phyloP scores from a whole-genome alignment of 2,888 invertebrate species.

The Thereva nobilitata region DNA sequence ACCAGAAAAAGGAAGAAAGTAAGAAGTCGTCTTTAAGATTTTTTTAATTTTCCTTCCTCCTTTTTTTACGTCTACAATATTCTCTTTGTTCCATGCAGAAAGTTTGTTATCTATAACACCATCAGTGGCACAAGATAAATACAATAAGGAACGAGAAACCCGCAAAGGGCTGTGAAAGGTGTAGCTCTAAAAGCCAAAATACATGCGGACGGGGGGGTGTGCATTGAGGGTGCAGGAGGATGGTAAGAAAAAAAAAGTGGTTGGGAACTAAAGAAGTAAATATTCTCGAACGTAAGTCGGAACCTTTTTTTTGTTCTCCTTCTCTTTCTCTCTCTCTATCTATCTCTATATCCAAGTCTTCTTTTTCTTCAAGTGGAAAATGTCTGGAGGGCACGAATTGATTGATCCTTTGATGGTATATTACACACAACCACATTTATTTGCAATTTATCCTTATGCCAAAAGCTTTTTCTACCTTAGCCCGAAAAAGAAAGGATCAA shows the following conservation, averaged over 20 bases:
- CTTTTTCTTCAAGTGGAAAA: constrained; percentile 14
- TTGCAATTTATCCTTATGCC: background rate
- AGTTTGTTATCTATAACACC: constrained; percentile 23
- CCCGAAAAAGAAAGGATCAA: too few species aligned
- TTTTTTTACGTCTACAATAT: background rate
- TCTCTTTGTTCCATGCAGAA: constrained; percentile 2
- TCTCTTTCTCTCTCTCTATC: too few species aligned
- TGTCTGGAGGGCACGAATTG: constrained; percentile 15
- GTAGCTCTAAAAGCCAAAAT: too few species aligned
- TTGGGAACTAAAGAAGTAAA: too few species aligned
- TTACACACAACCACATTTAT: background rate
- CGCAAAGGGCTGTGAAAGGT: too few species aligned
- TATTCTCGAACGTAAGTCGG: too few species aligned
- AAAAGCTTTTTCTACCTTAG: too few species aligned
- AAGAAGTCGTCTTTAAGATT: too few species aligned
- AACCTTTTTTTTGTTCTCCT: too few species aligned
- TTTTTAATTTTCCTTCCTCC: constrained; percentile 13
- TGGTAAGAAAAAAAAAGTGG: background rate
- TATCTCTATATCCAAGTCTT: background rate
- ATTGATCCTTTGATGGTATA: constrained; percentile 4
- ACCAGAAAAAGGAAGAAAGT: too few species aligned
- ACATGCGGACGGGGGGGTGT: background rate
- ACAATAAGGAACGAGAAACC: background rate
- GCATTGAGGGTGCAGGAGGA: background rate
- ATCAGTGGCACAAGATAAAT: constrained; percentile 25